Conservation (phyloP, 2,113 vertebrate genomes). For the Heloderma charlesbogerti region DNA sequence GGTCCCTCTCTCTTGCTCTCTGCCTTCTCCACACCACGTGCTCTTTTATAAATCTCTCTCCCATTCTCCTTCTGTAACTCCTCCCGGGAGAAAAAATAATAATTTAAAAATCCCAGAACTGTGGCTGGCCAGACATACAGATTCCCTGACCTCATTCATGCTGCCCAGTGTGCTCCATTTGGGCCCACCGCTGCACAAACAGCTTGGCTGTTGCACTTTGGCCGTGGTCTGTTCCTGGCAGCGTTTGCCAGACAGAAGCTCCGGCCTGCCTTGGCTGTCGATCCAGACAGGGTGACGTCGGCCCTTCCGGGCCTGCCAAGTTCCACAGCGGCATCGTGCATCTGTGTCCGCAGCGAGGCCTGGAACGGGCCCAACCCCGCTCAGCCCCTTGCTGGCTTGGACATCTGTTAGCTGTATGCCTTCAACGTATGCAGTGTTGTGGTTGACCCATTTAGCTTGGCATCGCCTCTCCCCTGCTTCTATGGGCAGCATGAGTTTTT, state of each 20-base stretch:
- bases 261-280: not conserved
- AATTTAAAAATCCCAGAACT: not conserved
- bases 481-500: no score
- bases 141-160: not conserved
- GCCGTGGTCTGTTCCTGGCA: not conserved
- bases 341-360: no score
- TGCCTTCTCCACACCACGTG: not conserved
- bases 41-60: not conserved
- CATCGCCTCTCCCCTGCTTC: no score
- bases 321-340: no score
- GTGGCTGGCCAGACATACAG: fast-evolving
- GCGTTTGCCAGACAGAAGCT: not conserved
- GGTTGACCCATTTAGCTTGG: no score
- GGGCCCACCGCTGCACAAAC: no score
- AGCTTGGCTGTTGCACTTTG: not conserved
- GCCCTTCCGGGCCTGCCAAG: not conserved
- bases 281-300: slow-evolving; percentile 2
- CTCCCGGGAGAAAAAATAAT: not conserved
- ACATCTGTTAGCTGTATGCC: no score
- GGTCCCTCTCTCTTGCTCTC: not conserved
- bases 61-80: not conserved
- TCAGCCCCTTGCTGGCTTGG: no score
- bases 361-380: no score
- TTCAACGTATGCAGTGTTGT: no score
- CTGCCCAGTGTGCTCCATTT: not conserved